These are phyloP conservation scores for Nettapus auritus DNA, from an alignment of 2,113 vertebrate species.

Conservation along the genomic window DNA sequence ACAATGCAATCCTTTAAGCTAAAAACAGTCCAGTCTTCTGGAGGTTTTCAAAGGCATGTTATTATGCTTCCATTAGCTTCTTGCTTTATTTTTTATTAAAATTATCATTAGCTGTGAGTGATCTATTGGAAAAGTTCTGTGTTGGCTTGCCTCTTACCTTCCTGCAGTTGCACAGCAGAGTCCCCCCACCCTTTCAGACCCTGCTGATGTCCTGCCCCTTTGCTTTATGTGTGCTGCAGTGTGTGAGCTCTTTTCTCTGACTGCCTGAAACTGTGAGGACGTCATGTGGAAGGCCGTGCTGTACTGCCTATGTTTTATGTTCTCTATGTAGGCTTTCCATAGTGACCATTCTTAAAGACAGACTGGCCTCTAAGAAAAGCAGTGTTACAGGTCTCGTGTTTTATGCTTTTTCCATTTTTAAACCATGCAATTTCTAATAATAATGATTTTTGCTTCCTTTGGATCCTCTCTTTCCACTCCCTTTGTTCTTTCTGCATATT, in stretches of 20 bases:
- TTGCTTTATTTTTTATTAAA: background rate
- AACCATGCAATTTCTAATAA: background rate
- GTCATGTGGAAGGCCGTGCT: background rate
- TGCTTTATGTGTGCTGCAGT: background rate
- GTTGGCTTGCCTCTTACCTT: background rate
- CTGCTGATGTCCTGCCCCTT: background rate
- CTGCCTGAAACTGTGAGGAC: background rate
- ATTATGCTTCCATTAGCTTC: background rate
- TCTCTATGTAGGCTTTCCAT: background rate
- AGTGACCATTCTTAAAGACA: background rate
- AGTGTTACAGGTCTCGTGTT: background rate
- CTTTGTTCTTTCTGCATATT: background rate
- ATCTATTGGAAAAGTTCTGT: background rate
- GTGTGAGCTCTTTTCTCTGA: background rate
- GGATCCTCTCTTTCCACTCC: background rate
- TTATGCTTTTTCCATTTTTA: background rate
- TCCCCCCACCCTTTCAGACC: background rate
- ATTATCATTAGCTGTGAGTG: background rate
- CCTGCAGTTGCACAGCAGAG: background rate
- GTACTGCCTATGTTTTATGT: background rate
- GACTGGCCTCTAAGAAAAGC: background rate
- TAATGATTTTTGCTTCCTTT: background rate
- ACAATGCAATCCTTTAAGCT: background rate
- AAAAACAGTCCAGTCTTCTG: background rate
- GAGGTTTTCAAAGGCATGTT: background rate